Conservation (phyloP, 1,140 invertebrate species). For the Ridgeia piscesae region DNA sequence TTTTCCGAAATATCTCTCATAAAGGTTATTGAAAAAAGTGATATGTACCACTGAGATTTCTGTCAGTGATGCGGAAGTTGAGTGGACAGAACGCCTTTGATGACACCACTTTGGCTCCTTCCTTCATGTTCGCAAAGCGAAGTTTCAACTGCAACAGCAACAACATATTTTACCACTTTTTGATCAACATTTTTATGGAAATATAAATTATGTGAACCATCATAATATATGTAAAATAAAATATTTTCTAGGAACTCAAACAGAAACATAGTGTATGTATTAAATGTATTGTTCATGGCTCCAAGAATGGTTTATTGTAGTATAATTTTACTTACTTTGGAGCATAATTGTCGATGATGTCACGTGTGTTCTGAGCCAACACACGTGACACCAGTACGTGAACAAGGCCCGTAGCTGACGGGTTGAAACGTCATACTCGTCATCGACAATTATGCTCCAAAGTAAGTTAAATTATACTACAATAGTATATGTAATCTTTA, state of each 20-base stretch:
- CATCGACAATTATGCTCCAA: no score
- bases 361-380: no score
- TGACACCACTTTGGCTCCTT: constrained; percentile 91
- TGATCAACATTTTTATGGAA: background rate
- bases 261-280: background rate
- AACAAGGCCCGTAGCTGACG: no score
- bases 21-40: background rate
- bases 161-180: background rate
- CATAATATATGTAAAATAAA: background rate
- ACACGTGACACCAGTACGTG: no score
- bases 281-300: no score
- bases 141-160: constrained; percentile 74
- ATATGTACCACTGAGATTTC: constrained; percentile 73
- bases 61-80: constrained; percentile 95
- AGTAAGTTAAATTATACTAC: no score
- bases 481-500: no score
- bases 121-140: constrained; percentile 91
- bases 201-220: background rate
- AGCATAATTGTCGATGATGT: no score
- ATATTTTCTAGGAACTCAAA: background rate
- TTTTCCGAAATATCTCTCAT: background rate
- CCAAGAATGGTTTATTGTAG: no score
- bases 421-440: no score
- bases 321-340: no score
- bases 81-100: constrained; percentile 97